Conservation (phyloP, 2,888 invertebrate species). For the Drosophila pseudotalamancana region DNA sequence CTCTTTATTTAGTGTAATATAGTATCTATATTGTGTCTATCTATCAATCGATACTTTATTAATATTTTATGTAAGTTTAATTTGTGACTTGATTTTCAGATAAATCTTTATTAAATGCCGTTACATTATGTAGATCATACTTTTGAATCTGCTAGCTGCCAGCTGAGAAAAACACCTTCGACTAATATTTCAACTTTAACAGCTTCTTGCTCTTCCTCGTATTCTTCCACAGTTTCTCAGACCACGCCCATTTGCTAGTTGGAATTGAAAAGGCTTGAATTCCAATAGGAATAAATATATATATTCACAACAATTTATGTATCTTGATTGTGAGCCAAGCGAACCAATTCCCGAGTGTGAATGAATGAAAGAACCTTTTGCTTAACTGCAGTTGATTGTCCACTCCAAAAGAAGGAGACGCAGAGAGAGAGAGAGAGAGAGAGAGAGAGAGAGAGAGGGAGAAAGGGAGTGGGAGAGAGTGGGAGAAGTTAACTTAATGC, state of each 20-base stretch:
- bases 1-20: too few relatives aligned
- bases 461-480: background rate
- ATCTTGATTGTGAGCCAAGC: conserved; percentile 44
- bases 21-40: background rate
- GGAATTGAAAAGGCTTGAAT: conserved; percentile 22
- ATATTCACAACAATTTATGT: conserved; percentile 60
- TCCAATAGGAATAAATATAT: conserved; percentile 34
- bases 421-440: background rate
- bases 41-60: conserved; percentile 1
- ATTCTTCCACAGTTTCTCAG: conserved; percentile 1
- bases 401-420: conserved; percentile 1
- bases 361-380: conserved; percentile 38
- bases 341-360: conserved; percentile 24
- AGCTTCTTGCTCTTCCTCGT: background rate
- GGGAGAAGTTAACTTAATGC: conserved; percentile 5
- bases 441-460: background rate
- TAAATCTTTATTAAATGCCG: background rate
- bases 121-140: conserved; percentile 8
- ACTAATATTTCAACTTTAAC: conserved; percentile 1
- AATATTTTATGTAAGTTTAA: conserved; percentile 10
- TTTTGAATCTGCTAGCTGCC: background rate
- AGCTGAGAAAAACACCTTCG: background rate
- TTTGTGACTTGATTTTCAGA: conserved; percentile 1
- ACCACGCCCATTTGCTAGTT: conserved; percentile 28
- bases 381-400: conserved; percentile 43